These are phyloP conservation scores for Aramus guarauna DNA, from an alignment of 2,113 vertebrate species.

Conservation along the genomic window DNA sequence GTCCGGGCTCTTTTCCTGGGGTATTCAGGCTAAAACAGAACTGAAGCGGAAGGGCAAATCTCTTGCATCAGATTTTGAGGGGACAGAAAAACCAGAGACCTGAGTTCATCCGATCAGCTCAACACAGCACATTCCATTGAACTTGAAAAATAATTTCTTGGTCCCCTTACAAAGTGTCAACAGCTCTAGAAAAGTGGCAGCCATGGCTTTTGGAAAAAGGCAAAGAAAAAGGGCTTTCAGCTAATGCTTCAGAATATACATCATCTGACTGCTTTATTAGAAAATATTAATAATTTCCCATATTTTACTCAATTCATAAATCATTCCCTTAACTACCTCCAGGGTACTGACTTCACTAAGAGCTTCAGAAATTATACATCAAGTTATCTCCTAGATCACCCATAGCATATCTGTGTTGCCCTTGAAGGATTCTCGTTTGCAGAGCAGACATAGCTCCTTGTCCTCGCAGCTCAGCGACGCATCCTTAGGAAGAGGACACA, in stretches of 20 bases:
- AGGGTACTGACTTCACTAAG: neutral
- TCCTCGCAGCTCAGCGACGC: neutral
- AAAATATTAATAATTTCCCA: neutral
- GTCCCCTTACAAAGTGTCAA: neutral
- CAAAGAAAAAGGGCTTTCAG: neutral
- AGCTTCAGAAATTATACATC: neutral
- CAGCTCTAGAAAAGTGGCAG: neutral
- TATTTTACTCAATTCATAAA: constrained; percentile 7
- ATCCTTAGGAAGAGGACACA: neutral
- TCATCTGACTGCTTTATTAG: neutral
- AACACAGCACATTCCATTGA: neutral
- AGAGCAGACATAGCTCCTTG: neutral
- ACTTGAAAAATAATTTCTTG: neutral
- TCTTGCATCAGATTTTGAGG: neutral
- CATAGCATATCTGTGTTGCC: accelerated
- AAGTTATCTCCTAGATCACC: neutral
- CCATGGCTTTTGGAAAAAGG: neutral
- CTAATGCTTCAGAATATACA: neutral
- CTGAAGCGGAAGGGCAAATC: neutral
- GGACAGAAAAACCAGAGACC: neutral
- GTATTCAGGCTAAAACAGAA: accelerated
- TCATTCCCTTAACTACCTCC: neutral
- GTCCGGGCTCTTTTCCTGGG: neutral
- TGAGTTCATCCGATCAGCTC: neutral
- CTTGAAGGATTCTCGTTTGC: neutral